A percentile compares a stretch with the other conserved stretches of the same genome.
Conservation (phyloP, 2,888 invertebrate species). For the Tenthredo distinguenda region DNA sequence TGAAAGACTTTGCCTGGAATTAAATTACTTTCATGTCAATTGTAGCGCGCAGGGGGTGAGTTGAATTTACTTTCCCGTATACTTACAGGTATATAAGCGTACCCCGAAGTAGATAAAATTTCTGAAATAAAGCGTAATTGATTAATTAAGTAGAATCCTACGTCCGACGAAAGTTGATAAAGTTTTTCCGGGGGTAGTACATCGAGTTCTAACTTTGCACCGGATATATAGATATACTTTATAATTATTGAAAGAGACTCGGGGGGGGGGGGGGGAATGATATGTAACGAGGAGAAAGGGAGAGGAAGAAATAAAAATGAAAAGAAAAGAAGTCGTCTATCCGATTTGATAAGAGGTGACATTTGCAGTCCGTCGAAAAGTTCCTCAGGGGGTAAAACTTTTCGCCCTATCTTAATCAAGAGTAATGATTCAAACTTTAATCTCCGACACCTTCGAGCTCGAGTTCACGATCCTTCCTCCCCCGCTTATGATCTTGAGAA, state of each 20-base stretch:
- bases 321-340: neutral
- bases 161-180: neutral
- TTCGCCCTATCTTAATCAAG: neutral
- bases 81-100: neutral
- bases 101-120: neutral
- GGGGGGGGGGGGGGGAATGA: neutral
- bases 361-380: neutral
- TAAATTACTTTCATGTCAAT: neutral
- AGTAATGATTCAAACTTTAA: slow-evolving; percentile 31
- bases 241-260: neutral
- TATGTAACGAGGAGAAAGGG: neutral
- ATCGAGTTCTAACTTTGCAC: neutral
- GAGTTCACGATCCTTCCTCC: neutral
- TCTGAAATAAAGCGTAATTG: neutral
- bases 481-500: neutral
- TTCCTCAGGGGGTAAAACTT: neutral
- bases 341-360: neutral
- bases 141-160: neutral
- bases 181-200: neutral
- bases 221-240: no score
- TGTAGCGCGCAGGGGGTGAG: neutral
- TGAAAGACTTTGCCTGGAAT: neutral
- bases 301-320: neutral
- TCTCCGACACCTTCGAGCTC: neutral
- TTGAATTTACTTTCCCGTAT: neutral